A percentile compares a stretch with the other conserved stretches of the same genome.
phyloP scores from a whole-genome alignment of 2,113 vertebrate genomes.

The Cyphomyrus discorhynchus region DNA sequence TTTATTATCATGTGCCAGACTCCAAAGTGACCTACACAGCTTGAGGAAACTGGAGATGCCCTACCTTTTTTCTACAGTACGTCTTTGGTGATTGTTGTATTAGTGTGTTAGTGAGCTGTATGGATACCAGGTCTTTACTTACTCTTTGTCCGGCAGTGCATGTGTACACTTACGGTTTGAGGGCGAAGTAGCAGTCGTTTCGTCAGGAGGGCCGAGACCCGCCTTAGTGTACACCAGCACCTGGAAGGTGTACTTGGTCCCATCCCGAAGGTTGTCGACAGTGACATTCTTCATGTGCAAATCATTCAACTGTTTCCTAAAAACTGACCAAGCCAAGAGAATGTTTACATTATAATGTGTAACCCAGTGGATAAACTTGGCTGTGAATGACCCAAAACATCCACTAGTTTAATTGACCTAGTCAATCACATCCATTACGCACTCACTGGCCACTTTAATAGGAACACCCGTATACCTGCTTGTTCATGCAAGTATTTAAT shows the following conservation, averaged over 20 bases:
- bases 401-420: neutral
- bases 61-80: neutral
- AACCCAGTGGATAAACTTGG: neutral
- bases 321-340: conserved; percentile 25
- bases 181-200: neutral
- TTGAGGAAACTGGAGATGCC: neutral
- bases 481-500: neutral
- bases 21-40: neutral
- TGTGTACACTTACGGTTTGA: neutral
- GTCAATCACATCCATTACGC: neutral
- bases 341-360: neutral
- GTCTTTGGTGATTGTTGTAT: neutral
- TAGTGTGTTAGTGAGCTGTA: neutral
- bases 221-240: conserved; percentile 4
- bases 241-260: conserved; percentile 32
- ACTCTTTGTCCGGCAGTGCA: neutral
- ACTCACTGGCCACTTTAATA: neutral
- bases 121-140: neutral
- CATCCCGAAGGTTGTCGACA: conserved; percentile 31
- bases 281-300: conserved; percentile 39
- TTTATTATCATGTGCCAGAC: neutral
- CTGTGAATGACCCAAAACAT: neutral
- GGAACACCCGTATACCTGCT: neutral
- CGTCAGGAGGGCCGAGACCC: neutral
- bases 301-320: conserved; percentile 27